phyloP scores from a whole-genome alignment of 1,140 invertebrate genomes.

The Drosophila nannoptera region DNA sequence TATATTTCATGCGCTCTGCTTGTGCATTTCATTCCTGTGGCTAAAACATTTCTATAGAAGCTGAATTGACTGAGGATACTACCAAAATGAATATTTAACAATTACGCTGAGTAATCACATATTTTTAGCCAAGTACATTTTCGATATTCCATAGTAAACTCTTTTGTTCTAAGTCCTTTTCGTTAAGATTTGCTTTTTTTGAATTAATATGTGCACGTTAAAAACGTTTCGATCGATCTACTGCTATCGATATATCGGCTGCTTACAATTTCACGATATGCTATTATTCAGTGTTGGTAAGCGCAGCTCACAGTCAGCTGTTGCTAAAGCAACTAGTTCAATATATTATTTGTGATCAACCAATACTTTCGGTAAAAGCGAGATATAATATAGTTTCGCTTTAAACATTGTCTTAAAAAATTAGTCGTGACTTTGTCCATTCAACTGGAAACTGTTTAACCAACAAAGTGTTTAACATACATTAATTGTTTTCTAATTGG shows the following conservation, averaged over 20 bases:
- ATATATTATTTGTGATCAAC: too few species aligned
- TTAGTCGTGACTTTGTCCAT: neutral
- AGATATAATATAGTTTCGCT: too few species aligned
- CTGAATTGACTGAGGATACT: neutral
- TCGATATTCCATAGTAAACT: neutral
- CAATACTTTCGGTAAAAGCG: too few species aligned
- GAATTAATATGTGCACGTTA: too few species aligned
- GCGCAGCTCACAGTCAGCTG: slow-evolving; percentile 12
- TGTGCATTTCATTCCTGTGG: slow-evolving; percentile 23
- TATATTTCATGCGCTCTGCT: slow-evolving; percentile 23
- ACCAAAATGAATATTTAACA: neutral
- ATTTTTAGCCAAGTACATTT: neutral
- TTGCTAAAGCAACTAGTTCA: neutral
- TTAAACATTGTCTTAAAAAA: too few species aligned
- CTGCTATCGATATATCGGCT: neutral
- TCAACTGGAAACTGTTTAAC: too few species aligned
- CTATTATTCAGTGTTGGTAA: slow-evolving; percentile 5
- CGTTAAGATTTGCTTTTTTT: too few species aligned
- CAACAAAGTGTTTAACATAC: too few species aligned
- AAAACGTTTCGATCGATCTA: too few species aligned
- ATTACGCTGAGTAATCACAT: slow-evolving; percentile 1
- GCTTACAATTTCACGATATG: neutral
- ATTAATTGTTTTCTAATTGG: too few species aligned
- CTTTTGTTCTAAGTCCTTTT: too few species aligned
- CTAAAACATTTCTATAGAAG: neutral